These are phyloP conservation scores for Hemibagrus guttatus DNA, from an alignment of 2,797 vertebrate species.

Conservation along the genomic window DNA sequence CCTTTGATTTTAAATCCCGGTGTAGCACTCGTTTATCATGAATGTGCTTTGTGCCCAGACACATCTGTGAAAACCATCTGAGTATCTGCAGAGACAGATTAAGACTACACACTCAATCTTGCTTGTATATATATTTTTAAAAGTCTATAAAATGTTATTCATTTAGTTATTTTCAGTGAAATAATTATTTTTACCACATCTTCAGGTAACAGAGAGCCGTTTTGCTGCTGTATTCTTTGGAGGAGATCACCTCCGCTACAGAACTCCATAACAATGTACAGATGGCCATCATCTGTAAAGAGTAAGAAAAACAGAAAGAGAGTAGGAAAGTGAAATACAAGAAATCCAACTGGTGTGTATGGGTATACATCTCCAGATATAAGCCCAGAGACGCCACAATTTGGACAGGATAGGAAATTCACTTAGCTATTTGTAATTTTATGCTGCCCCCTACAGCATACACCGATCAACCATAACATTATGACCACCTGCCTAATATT, in stretches of 20 bases:
- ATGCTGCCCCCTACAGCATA: constrained; percentile 1
- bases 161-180: neutral
- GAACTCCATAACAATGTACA: constrained; percentile 93
- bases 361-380: neutral
- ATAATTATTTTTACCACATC: constrained; percentile 74
- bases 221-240: constrained; percentile 84
- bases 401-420: neutral
- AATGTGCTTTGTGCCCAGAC: constrained; percentile 83
- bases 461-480: too few relatives aligned
- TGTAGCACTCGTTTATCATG: constrained; percentile 87
- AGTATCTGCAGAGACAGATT: constrained; percentile 76
- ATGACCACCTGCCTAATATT: too few relatives aligned
- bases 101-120: neutral
- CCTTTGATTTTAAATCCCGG: constrained; percentile 94
- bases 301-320: constrained; percentile 36
- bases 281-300: constrained; percentile 77
- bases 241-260: constrained; percentile 88
- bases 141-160: neutral
- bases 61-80: constrained; percentile 90
- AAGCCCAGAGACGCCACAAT: neutral
- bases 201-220: constrained; percentile 79
- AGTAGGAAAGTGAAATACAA: neutral
- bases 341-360: neutral
- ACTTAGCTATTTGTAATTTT: neutral
- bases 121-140: neutral